Conservation (phyloP, 2,888 invertebrate genomes). For the Azorinus chamasolen region DNA sequence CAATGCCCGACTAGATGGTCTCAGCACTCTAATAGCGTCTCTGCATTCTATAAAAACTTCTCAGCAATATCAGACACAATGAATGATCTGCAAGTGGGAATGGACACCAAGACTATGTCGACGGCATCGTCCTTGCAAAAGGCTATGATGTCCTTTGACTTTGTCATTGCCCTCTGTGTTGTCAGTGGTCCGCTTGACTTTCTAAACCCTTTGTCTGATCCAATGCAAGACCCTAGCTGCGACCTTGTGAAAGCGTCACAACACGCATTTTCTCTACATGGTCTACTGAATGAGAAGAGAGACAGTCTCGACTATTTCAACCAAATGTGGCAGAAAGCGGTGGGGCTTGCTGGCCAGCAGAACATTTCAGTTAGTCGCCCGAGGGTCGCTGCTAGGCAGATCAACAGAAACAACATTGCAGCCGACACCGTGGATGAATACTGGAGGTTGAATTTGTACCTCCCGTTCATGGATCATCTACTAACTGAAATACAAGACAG, state of each 20-base stretch:
- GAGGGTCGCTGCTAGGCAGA: no score
- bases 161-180: slow-evolving; percentile 16
- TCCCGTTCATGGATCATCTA: no score
- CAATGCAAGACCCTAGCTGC: slow-evolving; percentile 27
- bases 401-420: no score
- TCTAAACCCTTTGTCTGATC: slow-evolving; percentile 20
- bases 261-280: slow-evolving; percentile 19
- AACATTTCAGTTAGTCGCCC: no score
- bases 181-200: slow-evolving; percentile 12
- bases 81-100: no score
- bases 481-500: no score
- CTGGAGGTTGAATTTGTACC: no score
- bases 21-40: neutral
- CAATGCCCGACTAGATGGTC: slow-evolving; percentile 21
- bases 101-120: neutral
- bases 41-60: neutral
- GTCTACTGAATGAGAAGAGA: slow-evolving; percentile 7
- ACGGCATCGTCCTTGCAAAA: slow-evolving; percentile 14
- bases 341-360: no score
- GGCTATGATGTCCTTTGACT: slow-evolving; percentile 17
- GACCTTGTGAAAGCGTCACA: slow-evolving; percentile 32
- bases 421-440: no score
- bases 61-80: no score
- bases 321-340: no score
- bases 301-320: neutral